phyloP scores from a whole-genome alignment of 2,113 vertebrate genomes.

The Semicossyphus pulcher region DNA sequence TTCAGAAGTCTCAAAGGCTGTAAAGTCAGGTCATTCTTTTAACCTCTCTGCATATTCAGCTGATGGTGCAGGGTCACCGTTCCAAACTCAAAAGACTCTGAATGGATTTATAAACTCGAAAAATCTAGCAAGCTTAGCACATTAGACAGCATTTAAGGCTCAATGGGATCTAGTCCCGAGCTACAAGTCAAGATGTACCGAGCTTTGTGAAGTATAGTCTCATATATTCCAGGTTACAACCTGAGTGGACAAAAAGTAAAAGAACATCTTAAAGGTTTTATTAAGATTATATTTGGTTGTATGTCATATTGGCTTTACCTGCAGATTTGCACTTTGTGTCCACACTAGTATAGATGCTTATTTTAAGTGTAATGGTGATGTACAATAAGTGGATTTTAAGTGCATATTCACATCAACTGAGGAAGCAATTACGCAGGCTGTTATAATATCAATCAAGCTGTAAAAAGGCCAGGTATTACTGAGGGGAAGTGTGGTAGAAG shows the following conservation, averaged over 20 bases:
- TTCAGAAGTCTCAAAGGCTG: background rate
- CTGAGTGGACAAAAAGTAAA: background rate
- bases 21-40: conserved; percentile 6
- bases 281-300: no score
- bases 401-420: conserved; percentile 4
- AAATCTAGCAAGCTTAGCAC: background rate
- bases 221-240: background rate
- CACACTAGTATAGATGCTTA: background rate
- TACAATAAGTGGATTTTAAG: conserved; percentile 3
- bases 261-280: no score
- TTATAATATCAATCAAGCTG: conserved; percentile 3
- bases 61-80: background rate
- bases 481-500: conserved; percentile 7
- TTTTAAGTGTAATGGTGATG: background rate
- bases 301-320: no score
- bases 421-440: background rate
- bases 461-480: background rate
- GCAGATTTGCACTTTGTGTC: background rate
- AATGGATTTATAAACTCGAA: conserved; percentile 5
- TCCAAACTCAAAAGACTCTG: background rate
- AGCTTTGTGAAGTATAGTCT: background rate
- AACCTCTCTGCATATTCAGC: background rate
- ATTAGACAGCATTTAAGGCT: conserved; percentile 5
- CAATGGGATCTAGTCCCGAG: background rate
- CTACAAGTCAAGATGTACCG: background rate